Conservation (phyloP, 2,113 vertebrate genomes). For the Nesoenas mayeri region DNA sequence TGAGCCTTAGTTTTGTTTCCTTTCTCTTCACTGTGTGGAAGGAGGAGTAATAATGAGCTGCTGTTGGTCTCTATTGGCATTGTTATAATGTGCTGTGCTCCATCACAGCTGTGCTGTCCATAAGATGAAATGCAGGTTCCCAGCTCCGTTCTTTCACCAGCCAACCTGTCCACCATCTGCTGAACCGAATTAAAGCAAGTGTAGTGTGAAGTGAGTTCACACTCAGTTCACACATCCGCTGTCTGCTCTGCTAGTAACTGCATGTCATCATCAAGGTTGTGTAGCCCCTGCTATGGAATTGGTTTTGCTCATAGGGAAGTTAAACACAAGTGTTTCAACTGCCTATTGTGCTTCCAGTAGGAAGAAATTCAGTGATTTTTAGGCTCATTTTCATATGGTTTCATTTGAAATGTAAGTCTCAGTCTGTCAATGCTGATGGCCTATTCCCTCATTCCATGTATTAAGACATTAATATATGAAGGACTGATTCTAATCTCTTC, state of each 20-base stretch:
- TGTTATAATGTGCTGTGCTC: not conserved
- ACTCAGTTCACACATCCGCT: not conserved
- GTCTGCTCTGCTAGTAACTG: not conserved
- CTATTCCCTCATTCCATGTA: not conserved
- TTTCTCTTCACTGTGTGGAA: not conserved
- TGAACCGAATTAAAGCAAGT: not conserved
- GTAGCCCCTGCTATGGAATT: not conserved
- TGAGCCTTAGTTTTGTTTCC: not conserved
- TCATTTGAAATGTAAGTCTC: not conserved
- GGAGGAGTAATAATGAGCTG: not conserved
- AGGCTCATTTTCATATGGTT: not conserved
- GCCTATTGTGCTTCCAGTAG: not conserved
- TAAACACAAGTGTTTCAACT: not conserved
- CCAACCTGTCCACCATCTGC: not conserved
- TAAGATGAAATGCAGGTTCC: not conserved
- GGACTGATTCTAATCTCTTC: not conserved
- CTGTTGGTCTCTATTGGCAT: not conserved
- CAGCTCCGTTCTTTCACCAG: not conserved
- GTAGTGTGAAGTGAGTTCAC: not conserved
- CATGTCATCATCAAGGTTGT: not conserved
- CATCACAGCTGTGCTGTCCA: not conserved
- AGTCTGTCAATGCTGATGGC: not conserved
- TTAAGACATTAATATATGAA: not conserved
- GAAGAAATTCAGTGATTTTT: not conserved
- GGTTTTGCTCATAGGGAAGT: not conserved